Conservation (phyloP, 1,140 invertebrate genomes). For the Eubasilissa regina region DNA sequence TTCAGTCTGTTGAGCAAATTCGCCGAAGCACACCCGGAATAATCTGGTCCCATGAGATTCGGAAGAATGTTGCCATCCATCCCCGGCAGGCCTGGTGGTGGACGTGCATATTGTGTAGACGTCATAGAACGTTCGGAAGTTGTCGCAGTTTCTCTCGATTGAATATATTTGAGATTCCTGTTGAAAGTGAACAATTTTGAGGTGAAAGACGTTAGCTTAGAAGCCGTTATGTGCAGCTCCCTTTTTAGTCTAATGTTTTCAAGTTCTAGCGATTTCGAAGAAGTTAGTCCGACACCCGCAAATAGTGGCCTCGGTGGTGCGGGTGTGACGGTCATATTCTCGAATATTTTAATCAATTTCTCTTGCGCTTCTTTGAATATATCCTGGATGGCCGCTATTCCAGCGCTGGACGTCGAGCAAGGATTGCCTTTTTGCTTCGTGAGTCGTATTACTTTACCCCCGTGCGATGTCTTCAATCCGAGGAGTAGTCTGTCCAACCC, state of each 20-base stretch:
- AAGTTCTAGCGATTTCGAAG: not conserved
- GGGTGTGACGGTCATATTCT: not conserved
- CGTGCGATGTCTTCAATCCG: not conserved
- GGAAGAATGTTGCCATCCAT: too few relatives aligned
- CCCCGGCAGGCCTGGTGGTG: too few relatives aligned
- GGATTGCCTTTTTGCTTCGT: conserved; percentile 10
- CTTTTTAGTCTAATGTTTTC: not conserved
- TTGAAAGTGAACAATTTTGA: conserved; percentile 2
- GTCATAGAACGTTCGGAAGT: too few relatives aligned
- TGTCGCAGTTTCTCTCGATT: too few relatives aligned
- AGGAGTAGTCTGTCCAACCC: not conserved
- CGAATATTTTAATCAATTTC: conserved; percentile 2
- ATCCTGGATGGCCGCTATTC: not conserved
- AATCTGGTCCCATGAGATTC: too few relatives aligned
- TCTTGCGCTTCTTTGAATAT: conserved; percentile 8
- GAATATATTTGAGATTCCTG: not conserved
- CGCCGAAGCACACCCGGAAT: too few relatives aligned
- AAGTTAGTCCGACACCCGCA: not conserved
- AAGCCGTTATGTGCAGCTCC: not conserved
- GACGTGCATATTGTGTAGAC: too few relatives aligned
- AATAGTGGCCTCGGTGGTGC: not conserved
- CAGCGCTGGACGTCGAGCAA: not conserved
- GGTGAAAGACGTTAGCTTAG: not conserved
- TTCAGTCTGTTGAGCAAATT: too few relatives aligned
- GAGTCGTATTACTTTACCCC: not conserved